Evolutionary conservation across 2,113 vertebrate genomes (phyloP), one percentile per base, ranked within the genome.

Genomic region (Myanophis thanlyinensis): DNA sequence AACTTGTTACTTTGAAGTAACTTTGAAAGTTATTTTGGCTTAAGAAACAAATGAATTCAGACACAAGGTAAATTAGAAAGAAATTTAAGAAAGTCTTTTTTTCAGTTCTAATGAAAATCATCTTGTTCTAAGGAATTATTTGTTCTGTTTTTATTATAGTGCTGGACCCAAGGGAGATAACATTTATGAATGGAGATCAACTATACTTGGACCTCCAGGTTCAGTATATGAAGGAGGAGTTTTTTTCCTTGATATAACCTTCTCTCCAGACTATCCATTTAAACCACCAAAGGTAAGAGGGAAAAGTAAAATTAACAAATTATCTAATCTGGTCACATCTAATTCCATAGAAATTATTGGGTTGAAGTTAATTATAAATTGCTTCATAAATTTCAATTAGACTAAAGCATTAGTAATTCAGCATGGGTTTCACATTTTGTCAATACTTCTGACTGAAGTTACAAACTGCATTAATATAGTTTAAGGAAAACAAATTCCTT

Each of bases 101-200:
- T 93, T 92, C 20, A 20, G 35, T 96, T 96, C 80, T 52, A 89
- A 56, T 62, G 80, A 95, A 89, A 95, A 52, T 20, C 13, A 11
- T 59, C 23, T 73, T 40, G 15, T 35, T 18, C 5, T 88, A 40
- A 94, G 30, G 96, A 73, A 93, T 96, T 95, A 96, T 93, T 96
- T 93, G 92, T 95, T 95, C 51, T 92, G 49, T 96, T 97, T 97
- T 95, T 97, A 10, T 98, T 98, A 94, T 96, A 99, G 99, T 96
- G 99, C 99, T 93, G 99, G 99, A 95, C 99, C 99, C 95, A 99
- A 99, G 98, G 99, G 99, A 98, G 99, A 99, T 98, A 99, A 99
- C 98, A 99, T 99, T 98, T 99, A 99, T 96, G 99, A 99, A 98
- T 99, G 99, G 99, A 98, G 99, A 97, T 99, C 99, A 93, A 99